phyloP scores from a whole-genome alignment of 1,140 invertebrate species.

The Mamestra configurata region DNA sequence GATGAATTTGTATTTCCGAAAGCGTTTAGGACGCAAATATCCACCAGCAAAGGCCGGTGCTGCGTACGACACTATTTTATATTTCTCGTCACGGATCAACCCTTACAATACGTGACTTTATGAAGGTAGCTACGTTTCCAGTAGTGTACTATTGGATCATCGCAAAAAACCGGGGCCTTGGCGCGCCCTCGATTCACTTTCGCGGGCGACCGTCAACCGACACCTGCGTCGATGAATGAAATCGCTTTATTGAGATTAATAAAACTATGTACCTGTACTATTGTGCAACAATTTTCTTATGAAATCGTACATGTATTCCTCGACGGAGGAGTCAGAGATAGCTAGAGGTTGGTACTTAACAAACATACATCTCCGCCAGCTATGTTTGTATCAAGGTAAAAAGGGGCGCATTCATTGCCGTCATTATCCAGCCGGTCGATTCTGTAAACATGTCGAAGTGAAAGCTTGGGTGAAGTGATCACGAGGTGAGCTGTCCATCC shows the following conservation, averaged over 20 bases:
- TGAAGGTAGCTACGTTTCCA: conserved; percentile 48
- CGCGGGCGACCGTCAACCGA: conserved; percentile 48
- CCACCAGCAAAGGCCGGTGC: background rate
- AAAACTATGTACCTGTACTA: background rate
- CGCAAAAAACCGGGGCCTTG: conserved; percentile 60
- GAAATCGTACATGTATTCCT: no score
- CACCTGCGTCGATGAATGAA: conserved; percentile 52
- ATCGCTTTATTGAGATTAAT: conserved; percentile 35
- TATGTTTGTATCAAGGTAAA: no score
- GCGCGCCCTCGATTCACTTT: conserved; percentile 66
- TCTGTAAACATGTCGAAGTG: no score
- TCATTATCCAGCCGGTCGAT: no score
- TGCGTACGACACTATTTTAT: conserved; percentile 33
- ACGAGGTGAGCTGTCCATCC: no score
- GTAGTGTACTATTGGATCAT: conserved; percentile 53
- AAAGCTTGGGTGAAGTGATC: no score
- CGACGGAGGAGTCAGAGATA: no score
- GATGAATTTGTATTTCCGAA: conserved; percentile 31
- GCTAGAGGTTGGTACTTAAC: no score
- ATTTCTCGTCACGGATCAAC: conserved; percentile 51
- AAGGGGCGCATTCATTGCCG: no score
- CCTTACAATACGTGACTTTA: conserved; percentile 57
- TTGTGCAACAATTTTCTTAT: no score
- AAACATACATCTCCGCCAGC: no score
- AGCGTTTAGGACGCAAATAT: conserved; percentile 42